Evolutionary conservation across 2,113 vertebrate genomes (phyloP).

Genomic region (Erythrocercus mccallii): DNA sequence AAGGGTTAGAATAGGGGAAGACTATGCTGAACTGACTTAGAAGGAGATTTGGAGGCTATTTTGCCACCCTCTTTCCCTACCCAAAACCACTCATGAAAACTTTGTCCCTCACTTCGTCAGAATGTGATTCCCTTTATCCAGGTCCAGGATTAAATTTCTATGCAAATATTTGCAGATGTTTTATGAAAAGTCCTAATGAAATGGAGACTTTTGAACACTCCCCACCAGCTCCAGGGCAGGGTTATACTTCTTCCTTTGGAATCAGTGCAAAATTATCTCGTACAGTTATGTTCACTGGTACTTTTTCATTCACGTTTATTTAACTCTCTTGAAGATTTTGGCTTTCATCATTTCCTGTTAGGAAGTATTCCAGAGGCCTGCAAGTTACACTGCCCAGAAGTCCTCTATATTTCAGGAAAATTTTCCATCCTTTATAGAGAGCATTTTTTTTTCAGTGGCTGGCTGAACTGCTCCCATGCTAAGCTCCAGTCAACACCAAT

Average conservation of each 20-base stretch:
- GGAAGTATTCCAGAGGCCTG: conserved; percentile 46
- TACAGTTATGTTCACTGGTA: not conserved
- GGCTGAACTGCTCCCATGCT: not conserved
- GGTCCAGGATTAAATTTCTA: conserved; percentile 12
- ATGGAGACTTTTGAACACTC: not conserved
- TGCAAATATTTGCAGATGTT: not conserved
- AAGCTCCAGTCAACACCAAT: not conserved
- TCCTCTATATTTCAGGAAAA: conserved; percentile 29
- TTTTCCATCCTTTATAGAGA: not conserved
- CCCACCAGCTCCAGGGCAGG: not conserved
- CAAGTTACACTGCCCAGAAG: conserved; percentile 27
- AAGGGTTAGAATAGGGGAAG: not conserved
- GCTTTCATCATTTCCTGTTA: conserved; percentile 43
- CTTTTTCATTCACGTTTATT: conserved; percentile 38
- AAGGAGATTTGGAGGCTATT: not conserved
- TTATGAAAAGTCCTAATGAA: conserved; percentile 12
- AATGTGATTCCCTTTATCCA: not conserved
- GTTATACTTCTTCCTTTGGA: conserved; percentile 1
- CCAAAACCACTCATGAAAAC: not conserved
- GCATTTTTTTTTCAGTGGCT: not conserved
- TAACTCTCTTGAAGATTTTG: conserved; percentile 32
- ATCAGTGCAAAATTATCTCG: not conserved
- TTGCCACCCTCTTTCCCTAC: not conserved
- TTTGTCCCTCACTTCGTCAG: not conserved
- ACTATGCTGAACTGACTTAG: not conserved